Base-by-base conservation (phyloP, 1,140 invertebrate genomes). In the Triops longicaudatus region DNA sequence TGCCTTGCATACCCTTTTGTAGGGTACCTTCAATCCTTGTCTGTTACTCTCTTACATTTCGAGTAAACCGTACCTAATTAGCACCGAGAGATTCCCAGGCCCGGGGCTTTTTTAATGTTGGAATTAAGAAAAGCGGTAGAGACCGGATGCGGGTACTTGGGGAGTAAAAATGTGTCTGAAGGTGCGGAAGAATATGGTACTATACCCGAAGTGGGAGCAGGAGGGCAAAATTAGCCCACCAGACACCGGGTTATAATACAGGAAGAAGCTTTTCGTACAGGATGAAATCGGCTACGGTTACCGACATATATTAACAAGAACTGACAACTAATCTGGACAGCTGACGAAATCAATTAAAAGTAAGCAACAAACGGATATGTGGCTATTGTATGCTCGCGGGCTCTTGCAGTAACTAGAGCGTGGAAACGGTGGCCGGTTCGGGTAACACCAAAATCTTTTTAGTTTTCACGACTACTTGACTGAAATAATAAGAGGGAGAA, bases 61-160 rank as follows among this genome's bases (percentile, higher is more conserved):
- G 50, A 14, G 50, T 63, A 22, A 63, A 63, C 50, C 22, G 50
- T 9, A 17, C 22, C 14, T 63, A 63, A 17, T 6, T 63, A 63
- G 17, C 10, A 63, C 14, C 10, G 50, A 63, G 50, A 63, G 50
- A 63, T 63, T 63, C 50, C 50, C 50, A 63, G 22, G 50, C 14
- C 50, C 14, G 14, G 14, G 22, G 17, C 14, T 17, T 22, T n/a
- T 63, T 63, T 63, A 63, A 63, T 22, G 17, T 63, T 12, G 50
- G 50, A 63, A 22, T 63, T 12, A n/a, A 63, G 50, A n/a, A n/a
- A 63, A 63, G 22, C 22, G 50, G 50, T 22, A 10, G 31, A 37
- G 22, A 63, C 50, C 50, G 50, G 50, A 63, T 63, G 50, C 50
- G 50, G 50, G 50, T 63, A 63, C 50, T 63, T 63, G 50, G 6